phyloP scores from a whole-genome alignment of 1,140 invertebrate genomes.

The Magallana ariakensis region DNA sequence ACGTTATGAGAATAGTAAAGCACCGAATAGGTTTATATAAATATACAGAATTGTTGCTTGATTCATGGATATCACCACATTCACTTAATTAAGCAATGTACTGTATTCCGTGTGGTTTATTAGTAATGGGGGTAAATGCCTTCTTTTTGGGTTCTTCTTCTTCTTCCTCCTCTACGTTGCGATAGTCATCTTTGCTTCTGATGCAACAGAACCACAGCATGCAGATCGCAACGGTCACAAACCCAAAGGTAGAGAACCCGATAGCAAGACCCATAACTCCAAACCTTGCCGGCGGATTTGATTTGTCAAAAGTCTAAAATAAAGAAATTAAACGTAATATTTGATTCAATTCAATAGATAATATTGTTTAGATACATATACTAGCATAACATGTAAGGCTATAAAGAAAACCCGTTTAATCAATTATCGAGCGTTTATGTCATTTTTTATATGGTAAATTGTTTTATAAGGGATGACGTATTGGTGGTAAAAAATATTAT shows the following conservation, averaged over 20 bases:
- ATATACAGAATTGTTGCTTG: too few species aligned
- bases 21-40: too few species aligned
- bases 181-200: slow-evolving; percentile 7
- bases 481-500: too few species aligned
- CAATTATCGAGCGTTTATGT: too few species aligned
- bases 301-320: background rate
- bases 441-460: too few species aligned
- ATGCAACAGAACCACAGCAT: slow-evolving; percentile 1
- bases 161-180: background rate
- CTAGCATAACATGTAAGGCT: too few species aligned
- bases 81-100: background rate
- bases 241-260: background rate
- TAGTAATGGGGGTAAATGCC: background rate
- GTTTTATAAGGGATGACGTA: too few species aligned
- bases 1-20: too few species aligned
- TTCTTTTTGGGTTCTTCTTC: background rate
- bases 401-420: too few species aligned
- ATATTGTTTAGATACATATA: too few species aligned
- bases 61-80: too few species aligned
- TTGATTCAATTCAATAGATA: too few species aligned
- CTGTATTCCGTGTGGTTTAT: background rate
- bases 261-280: background rate
- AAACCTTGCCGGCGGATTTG: background rate
- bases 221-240: background rate
- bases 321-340: background rate